Evolutionary conservation across 2,113 vertebrate genomes (phyloP).

Genomic region (Orthochromis malagaraziensis): DNA sequence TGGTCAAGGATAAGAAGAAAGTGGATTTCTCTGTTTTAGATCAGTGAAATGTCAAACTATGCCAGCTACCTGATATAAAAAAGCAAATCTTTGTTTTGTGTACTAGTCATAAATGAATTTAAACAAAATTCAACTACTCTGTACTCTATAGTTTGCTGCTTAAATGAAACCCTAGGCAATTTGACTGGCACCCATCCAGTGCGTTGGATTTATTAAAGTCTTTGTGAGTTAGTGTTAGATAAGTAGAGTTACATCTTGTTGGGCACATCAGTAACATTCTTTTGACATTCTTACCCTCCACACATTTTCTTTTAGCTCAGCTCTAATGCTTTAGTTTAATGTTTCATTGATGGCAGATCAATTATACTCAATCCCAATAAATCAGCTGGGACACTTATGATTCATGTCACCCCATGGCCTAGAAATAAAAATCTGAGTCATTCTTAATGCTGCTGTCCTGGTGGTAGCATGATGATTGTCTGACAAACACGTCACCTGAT

Average conservation of each 20-base stretch:
- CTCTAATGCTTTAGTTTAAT: background rate
- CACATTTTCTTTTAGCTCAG: background rate
- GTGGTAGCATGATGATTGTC: background rate
- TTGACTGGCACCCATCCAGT: accelerated
- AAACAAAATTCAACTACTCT: background rate
- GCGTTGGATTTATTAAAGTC: background rate
- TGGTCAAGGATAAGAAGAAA: background rate
- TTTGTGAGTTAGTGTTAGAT: background rate
- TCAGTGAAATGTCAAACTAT: background rate
- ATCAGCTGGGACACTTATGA: conserved; percentile 38
- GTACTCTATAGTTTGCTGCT: background rate
- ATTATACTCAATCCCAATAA: background rate
- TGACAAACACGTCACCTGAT: background rate
- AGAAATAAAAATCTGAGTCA: conserved; percentile 30
- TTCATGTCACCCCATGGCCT: conserved; percentile 32
- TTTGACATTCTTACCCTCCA: background rate
- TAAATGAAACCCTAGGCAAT: background rate
- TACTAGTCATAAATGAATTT: background rate
- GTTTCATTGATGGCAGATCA: background rate
- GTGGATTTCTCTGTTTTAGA: background rate
- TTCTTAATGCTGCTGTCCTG: background rate
- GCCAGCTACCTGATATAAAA: background rate
- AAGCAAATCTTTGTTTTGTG: background rate
- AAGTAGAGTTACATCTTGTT: background rate
- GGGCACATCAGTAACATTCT: background rate